These are phyloP conservation scores for Chesias legatella DNA, from an alignment of 2,888 invertebrate species.

Conservation along the genomic window DNA sequence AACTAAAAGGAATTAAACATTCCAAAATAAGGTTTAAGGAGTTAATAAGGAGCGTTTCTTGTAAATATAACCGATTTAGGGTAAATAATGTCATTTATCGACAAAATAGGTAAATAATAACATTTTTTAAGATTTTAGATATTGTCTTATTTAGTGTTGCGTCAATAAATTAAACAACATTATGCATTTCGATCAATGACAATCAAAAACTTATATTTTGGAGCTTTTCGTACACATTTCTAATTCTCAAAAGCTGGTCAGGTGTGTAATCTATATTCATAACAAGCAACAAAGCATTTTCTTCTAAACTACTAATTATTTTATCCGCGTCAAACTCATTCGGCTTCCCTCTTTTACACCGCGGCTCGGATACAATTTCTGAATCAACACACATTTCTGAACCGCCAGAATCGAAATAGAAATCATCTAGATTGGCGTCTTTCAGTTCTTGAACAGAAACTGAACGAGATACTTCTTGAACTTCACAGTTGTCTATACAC, in stretches of 20 bases:
- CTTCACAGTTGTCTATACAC: slow-evolving; percentile 22
- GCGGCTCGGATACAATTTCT: slow-evolving; percentile 53
- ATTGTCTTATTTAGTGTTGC: too few relatives aligned
- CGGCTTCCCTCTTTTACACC: slow-evolving; percentile 54
- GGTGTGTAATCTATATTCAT: slow-evolving; percentile 44
- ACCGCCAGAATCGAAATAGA: slow-evolving; percentile 50
- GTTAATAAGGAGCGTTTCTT: too few relatives aligned
- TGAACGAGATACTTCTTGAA: not conserved
- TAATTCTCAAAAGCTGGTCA: slow-evolving; percentile 47
- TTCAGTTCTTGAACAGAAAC: slow-evolving; percentile 4
- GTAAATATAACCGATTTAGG: too few relatives aligned
- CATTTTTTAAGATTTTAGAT: too few relatives aligned
- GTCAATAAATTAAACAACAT: slow-evolving; percentile 1
- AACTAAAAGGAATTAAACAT: too few relatives aligned
- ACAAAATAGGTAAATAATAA: too few relatives aligned
- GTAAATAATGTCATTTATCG: too few relatives aligned
- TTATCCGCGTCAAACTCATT: slow-evolving; percentile 39
- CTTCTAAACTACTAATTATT: slow-evolving; percentile 51
- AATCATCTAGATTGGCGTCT: slow-evolving; percentile 38
- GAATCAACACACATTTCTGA: slow-evolving; percentile 50
- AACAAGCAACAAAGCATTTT: slow-evolving; percentile 40
- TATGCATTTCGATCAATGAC: slow-evolving; percentile 28
- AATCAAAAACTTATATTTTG: slow-evolving; percentile 52
- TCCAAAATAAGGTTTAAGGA: too few relatives aligned
- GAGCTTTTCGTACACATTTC: slow-evolving; percentile 47